Evolutionary conservation across 2,888 invertebrate species (phyloP).

Genomic region (Beris morrisii): DNA sequence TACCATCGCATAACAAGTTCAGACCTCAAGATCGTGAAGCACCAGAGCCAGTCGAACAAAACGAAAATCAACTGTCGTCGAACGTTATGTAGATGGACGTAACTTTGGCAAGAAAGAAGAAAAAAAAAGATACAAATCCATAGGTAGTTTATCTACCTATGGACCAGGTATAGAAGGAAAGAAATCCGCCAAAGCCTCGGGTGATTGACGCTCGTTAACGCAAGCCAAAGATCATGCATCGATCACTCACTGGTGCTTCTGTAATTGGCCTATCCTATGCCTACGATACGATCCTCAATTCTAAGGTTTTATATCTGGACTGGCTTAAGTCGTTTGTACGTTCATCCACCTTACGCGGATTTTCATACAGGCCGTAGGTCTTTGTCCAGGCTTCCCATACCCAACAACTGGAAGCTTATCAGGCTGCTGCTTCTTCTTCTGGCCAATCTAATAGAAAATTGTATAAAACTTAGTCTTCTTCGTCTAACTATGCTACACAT

Average conservation of each 20-base stretch:
- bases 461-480: constrained; percentile 1
- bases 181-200: constrained; percentile 10
- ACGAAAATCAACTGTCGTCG: constrained; percentile 12
- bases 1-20: constrained; percentile 23
- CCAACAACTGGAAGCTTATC: not conserved
- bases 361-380: not conserved
- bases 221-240: constrained; percentile 37
- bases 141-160: too few relatives aligned
- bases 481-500: constrained; percentile 8
- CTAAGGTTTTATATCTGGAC: not conserved
- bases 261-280: constrained; percentile 35
- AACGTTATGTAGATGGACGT: not conserved
- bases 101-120: not conserved
- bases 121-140: too few relatives aligned
- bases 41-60: constrained; percentile 8
- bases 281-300: constrained; percentile 24
- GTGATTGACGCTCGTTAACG: constrained; percentile 37
- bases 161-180: too few relatives aligned
- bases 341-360: constrained; percentile 6
- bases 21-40: constrained; percentile 25
- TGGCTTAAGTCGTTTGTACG: not conserved
- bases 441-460: constrained; percentile 8
- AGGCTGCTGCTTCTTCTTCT: not conserved
- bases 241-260: constrained; percentile 35
- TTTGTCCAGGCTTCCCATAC: not conserved